phyloP scores from a whole-genome alignment of 2,888 invertebrate genomes.

The Nyleta sp. region DNA sequence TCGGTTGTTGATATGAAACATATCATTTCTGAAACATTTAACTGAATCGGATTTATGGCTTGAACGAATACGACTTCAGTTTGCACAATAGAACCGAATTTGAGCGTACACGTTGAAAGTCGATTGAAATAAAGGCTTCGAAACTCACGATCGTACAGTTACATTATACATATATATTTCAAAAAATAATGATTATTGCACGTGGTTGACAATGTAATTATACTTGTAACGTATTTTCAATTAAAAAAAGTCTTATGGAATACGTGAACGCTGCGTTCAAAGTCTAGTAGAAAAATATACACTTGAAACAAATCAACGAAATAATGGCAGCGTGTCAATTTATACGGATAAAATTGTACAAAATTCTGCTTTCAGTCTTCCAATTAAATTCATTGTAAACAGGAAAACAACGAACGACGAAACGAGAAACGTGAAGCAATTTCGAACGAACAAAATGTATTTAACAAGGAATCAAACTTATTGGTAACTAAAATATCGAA shows the following conservation, averaged over 20 bases:
- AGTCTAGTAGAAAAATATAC: conserved; percentile 34
- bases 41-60: too few species aligned
- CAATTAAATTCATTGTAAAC: conserved; percentile 27
- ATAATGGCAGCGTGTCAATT: neutral
- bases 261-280: conserved; percentile 4
- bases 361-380: conserved; percentile 34
- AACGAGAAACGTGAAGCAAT: conserved; percentile 13
- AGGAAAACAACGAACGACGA: neutral
- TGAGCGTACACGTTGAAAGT: too few species aligned
- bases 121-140: too few species aligned
- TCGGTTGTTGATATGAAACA: too few species aligned
- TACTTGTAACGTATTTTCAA: neutral
- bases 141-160: too few species aligned
- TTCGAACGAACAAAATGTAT: too few species aligned
- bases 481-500: too few species aligned
- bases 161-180: conserved; percentile 13
- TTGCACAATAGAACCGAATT: too few species aligned
- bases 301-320: conserved; percentile 5
- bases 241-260: conserved; percentile 2
- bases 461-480: conserved; percentile 18
- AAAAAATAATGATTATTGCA: conserved; percentile 27
- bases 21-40: too few species aligned
- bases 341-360: conserved; percentile 15
- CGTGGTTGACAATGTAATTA: conserved; percentile 6
- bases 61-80: too few species aligned